Base-by-base conservation (phyloP, 2,888 invertebrate genomes). In the Melangyna quadrimaculata region DNA sequence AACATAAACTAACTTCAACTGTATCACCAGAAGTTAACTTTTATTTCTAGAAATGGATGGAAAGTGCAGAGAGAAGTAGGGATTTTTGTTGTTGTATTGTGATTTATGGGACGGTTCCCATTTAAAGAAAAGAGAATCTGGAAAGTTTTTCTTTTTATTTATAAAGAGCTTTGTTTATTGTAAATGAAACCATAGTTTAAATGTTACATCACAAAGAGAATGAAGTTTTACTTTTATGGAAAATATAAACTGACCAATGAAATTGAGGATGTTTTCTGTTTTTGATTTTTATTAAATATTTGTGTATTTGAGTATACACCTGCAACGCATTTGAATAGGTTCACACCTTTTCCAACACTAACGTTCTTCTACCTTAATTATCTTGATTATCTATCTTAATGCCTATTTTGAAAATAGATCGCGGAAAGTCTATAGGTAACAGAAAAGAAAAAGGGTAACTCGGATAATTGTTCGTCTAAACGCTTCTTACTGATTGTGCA, bases 101-200 rank as follows among this genome's bases (percentile, higher is more conserved):
- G 72, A 73, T 73, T 73, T 73, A 82, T 82, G 78, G 59, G 61
- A 69, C 67, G 40, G 45, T 59, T 53, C 29, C 67, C 73, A 59
- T 73, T 67, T 63, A 45, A 57, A 72, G 78, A 63, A 63, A 71
- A 61, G 14, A 55, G 43, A 72, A 63, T 37, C 78, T 65, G 22
- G 63, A 65, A 65, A 53, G 70, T 78, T 63, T 53, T 43, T 40
- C 22, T 24, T 24, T 32, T 35, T 59, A n/a, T n/a, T n/a, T n/a
- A n/a, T 8, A 57, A 57, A 32, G 3, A 14, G n/a, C n/a, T 12
- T 32, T 6, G 59, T 19, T 14, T 14, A 17, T 8, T 37, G 29
- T 5, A 12, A 19, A 35, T 59, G 22, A 8, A 59, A 35, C 4
- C 8, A 3, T 4, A 35, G 57, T 32, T n/a, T 17, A 35, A 37